Base-by-base conservation (phyloP, 2,113 vertebrate genomes). In the Corythornis madagascariensis region DNA sequence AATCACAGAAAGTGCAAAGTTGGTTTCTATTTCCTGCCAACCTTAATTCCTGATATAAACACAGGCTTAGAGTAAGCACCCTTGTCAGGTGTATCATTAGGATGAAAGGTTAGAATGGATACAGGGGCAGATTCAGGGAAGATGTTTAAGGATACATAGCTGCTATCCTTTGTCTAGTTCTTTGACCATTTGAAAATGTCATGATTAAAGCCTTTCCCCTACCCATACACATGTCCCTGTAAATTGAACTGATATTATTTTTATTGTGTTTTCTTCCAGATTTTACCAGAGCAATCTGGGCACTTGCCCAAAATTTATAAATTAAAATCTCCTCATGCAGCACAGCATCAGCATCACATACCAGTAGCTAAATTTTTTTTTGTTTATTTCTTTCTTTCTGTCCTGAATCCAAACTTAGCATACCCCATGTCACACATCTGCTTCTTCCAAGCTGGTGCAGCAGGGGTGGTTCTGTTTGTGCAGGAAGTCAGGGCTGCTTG, bases 231-330 rank as follows among this genome's bases (percentile, higher is more conserved):
- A 93, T 52, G 52, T 72, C 77, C 75, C 86, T 82, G 14, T 47
- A 94, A 96, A 96, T 20, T 40, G 65, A 91, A 94, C 61, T 42
- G 31, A 89, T 81, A 69, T 86, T 90, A 45, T 89, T 67, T 70
- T 91, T 84, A 83, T 81, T 94, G 40, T 88, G 59, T 94, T 97
- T 96, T 95, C 80, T 70, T 89, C 79, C 78, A 76, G 84, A 94
- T 92, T 95, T 92, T 92, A 90, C 89, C 88, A 66, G 84, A 95
- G 86, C 90, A 94, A 75, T 75, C 93, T 92, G 94, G 97, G 91
- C 94, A 97, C 4, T 7, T 5, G 14, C 93, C 92, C 96, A 96
- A 83, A 70, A 73, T 72, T 73, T 92, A 85, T 81, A 95, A 97
- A 96, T 81, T 8, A 95, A 92, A 97, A 90, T 74, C 83, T 94